Conservation (phyloP, 1,140 invertebrate genomes). For the Drosophila willistoni region DNA sequence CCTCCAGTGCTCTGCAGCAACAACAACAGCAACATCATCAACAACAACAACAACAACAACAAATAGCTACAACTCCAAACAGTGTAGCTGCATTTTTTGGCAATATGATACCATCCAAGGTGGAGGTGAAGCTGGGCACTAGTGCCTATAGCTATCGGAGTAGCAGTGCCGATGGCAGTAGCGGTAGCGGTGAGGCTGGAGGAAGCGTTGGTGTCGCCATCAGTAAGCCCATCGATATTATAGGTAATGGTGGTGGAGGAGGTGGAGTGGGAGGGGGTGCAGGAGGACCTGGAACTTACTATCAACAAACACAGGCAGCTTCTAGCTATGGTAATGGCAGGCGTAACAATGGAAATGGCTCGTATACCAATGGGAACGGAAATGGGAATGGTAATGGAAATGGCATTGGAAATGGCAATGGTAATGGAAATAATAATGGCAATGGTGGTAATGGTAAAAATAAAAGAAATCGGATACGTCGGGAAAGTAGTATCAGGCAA, state of each 20-base stretch:
- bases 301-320: constrained; percentile 33
- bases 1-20: constrained; percentile 55
- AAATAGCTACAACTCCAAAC: constrained; percentile 58
- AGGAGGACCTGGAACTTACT: constrained; percentile 35
- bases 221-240: constrained; percentile 75
- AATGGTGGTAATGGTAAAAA: constrained; percentile 56
- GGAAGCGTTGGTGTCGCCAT: neutral
- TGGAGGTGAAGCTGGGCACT: constrained; percentile 75
- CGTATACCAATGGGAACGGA: constrained; percentile 35
- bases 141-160: constrained; percentile 60
- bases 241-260: constrained; percentile 30
- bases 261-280: constrained; percentile 29
- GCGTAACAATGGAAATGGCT: constrained; percentile 40
- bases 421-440: constrained; percentile 49
- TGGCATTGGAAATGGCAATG: constrained; percentile 41
- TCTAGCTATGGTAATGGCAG: constrained; percentile 48
- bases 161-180: constrained; percentile 64
- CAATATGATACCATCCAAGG: constrained; percentile 77
- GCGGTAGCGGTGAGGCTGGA: constrained; percentile 32
- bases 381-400: constrained; percentile 33
- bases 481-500: constrained; percentile 69
- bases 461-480: constrained; percentile 60
- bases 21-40: constrained; percentile 38
- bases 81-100: constrained; percentile 80
- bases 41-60: constrained; percentile 34